Evolutionary conservation across 2,797 vertebrate species (phyloP).

Genomic region (Apogon hyalosoma): DNA sequence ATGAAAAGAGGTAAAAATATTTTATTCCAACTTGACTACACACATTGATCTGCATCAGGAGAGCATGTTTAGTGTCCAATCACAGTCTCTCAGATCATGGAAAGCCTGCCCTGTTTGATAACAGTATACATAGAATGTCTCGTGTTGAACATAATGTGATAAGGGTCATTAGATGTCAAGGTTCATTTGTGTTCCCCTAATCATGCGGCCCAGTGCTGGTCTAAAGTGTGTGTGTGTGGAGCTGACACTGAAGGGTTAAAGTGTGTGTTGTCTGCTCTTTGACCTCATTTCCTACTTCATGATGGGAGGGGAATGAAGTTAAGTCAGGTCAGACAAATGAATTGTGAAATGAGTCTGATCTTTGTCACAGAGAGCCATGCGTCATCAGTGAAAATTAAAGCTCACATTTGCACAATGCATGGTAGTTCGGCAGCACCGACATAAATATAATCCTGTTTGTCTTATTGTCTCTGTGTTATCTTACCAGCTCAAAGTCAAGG

Average conservation of each 20-base stretch:
- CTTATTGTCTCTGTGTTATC: not conserved
- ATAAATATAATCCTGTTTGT: not conserved
- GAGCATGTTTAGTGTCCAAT: conserved; percentile 45
- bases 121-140: conserved; percentile 7
- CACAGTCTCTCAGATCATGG: not conserved
- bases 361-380: conserved; percentile 66
- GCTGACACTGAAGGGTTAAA: conserved; percentile 14
- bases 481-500: not conserved
- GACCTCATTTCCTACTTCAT: conserved; percentile 48
- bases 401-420: conserved; percentile 2
- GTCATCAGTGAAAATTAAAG: conserved; percentile 38
- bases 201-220: conserved; percentile 35
- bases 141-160: conserved; percentile 42
- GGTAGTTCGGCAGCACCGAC: conserved; percentile 12
- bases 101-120: conserved; percentile 14
- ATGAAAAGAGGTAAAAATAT: too few relatives aligned
- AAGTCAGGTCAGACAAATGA: conserved; percentile 18
- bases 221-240: conserved; percentile 26
- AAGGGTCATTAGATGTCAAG: conserved; percentile 19
- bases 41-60: conserved; percentile 58
- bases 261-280: conserved; percentile 51
- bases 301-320: conserved; percentile 4
- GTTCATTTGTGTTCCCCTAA: conserved; percentile 5
- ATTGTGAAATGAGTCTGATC: conserved; percentile 77
- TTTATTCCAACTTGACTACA: not conserved